phyloP scores from a whole-genome alignment of 2,797 vertebrate genomes.

The Eidolon dupreanum region DNA sequence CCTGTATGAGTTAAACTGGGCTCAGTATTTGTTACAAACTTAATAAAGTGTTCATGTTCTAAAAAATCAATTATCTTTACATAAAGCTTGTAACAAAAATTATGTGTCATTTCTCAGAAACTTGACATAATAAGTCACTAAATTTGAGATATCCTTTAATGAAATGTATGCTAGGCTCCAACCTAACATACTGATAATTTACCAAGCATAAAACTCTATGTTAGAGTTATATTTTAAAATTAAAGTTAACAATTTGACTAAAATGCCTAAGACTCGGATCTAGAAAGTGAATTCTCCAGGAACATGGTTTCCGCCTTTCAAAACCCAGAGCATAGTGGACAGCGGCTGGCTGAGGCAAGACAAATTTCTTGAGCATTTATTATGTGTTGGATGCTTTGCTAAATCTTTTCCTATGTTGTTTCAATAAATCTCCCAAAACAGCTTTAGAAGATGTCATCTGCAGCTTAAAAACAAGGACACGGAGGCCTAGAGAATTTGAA shows the following conservation, averaged over 20 bases:
- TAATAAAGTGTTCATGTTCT: not conserved
- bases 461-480: not conserved
- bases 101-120: not conserved
- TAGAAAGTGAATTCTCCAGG: not conserved
- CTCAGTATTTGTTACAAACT: not conserved
- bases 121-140: not conserved
- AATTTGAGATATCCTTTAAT: constrained; percentile 4
- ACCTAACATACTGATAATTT: not conserved
- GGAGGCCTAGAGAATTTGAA: not conserved
- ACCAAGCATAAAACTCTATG: not conserved
- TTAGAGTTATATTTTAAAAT: not conserved
- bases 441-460: not conserved
- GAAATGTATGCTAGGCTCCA: not conserved
- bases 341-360: not conserved
- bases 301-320: not conserved
- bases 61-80: not conserved
- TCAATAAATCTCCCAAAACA: not conserved
- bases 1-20: not conserved
- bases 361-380: not conserved
- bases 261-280: not conserved
- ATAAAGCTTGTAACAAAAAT: not conserved
- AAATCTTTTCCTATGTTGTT: not conserved
- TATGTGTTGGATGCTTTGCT: not conserved
- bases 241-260: not conserved
- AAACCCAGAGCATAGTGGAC: not conserved